Base-by-base conservation (phyloP, 2,888 invertebrate genomes). In the Tetragnatha montana region DNA sequence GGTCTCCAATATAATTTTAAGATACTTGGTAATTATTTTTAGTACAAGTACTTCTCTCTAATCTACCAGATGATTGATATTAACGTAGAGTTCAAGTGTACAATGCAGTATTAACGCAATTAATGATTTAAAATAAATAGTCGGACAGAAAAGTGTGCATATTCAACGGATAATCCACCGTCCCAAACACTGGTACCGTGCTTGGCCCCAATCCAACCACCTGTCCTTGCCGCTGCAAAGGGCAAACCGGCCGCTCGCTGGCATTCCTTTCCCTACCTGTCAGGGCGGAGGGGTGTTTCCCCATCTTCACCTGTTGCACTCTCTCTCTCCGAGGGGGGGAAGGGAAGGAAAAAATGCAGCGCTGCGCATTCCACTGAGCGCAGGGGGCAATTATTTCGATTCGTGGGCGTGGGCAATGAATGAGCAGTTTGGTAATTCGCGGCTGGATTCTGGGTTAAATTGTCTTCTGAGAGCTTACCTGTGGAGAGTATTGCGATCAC, bases 261-360 rank as follows among this genome's bases (percentile, higher is more conserved):
- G 88, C 88, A 88, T 88, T 84, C 88, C 88, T 78, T 47, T 22
- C 49, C 69, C n/a, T 80, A 68, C 86, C 80, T 74, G 73, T 86
- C 80, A 80, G 71, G 68, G 17, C n/a, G 35, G 60, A 74, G 84
- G 88, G 88, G 88, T 88, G 88, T 88, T 85, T 88, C 83, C 88
- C 83, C 74, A 21, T 3, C 73, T 74, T 51, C 83, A 78, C 74
- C 69, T 81, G 81, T 60, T 69, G 47, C 80, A 73, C 51, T 70
- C 35, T 78, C 85, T 73, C 21, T 35, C 21, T 71, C n/a, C 47
- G 50, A 21, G 21, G 68, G 19, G 35, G 35, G 22, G 73, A 8
- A 22, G 22, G 19, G 6, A 35, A 8, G 19, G 19, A 73, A 73
- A 73, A 73, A 73, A 73, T 73, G 22, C 12, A n/a, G 22, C 8